phyloP scores from a whole-genome alignment of 2,888 invertebrate species.

The Leptinotarsa tumamoca region DNA sequence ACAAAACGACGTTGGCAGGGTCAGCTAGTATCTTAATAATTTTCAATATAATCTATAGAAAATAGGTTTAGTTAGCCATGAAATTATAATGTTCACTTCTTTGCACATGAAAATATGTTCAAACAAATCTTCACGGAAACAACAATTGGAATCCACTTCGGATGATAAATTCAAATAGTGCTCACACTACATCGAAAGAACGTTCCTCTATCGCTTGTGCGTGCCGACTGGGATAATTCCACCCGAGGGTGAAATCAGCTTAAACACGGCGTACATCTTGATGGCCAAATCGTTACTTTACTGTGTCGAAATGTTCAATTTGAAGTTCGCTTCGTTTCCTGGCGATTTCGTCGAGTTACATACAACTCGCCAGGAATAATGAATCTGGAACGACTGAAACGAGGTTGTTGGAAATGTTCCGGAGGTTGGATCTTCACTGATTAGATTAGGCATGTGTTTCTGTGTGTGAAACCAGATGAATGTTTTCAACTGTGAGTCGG shows the following conservation, averaged over 20 bases:
- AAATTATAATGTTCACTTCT: no score
- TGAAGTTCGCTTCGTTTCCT: conserved; percentile 61
- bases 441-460: not conserved
- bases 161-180: conserved; percentile 30
- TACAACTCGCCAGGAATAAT: conserved; percentile 17
- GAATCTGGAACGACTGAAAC: not conserved
- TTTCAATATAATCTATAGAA: no score
- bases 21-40: no score
- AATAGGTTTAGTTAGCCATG: no score
- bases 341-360: conserved; percentile 34
- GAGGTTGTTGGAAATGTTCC: not conserved
- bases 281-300: conserved; percentile 66
- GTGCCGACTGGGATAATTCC: conserved; percentile 64
- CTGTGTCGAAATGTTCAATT: conserved; percentile 63
- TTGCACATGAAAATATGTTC: no score
- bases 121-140: not conserved
- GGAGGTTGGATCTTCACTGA: not conserved
- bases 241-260: conserved; percentile 65
- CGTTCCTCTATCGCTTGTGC: conserved; percentile 49
- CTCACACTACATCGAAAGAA: conserved; percentile 29
- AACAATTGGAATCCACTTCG: not conserved
- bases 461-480: not conserved
- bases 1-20: no score
- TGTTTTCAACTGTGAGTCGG: no score
- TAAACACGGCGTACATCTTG: conserved; percentile 67